phyloP scores from a whole-genome alignment of 2,888 invertebrate species.

The Branchipolynoe longqiensis region DNA sequence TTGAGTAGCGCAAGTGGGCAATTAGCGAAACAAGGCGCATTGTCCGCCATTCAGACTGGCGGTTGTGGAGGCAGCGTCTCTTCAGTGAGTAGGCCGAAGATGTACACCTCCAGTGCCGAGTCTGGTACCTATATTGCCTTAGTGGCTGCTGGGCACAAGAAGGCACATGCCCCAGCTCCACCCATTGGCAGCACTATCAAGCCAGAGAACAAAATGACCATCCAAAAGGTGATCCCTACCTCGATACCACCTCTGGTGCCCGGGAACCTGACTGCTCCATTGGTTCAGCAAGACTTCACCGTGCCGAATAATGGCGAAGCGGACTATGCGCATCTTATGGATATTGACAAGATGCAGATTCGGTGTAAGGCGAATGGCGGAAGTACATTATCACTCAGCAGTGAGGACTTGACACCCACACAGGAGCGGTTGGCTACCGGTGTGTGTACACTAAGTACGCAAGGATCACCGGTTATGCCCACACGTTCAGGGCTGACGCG shows the following conservation, averaged over 20 bases:
- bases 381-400: slow-evolving; percentile 10
- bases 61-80: too few relatives aligned
- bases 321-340: neutral
- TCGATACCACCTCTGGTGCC: slow-evolving; percentile 43
- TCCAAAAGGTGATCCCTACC: slow-evolving; percentile 27
- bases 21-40: too few relatives aligned
- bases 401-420: slow-evolving; percentile 33
- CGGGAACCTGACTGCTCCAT: neutral
- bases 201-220: neutral
- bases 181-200: neutral
- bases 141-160: slow-evolving; percentile 1
- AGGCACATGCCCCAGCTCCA: neutral
- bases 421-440: slow-evolving; percentile 39
- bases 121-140: slow-evolving; percentile 37
- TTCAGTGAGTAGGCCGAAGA: neutral
- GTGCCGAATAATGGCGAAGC: neutral
- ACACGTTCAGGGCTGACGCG: neutral
- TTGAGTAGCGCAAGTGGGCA: neutral
- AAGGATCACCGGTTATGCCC: neutral
- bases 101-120: slow-evolving; percentile 17
- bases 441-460: neutral
- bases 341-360: neutral
- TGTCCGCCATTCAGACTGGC: neutral
- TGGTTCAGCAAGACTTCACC: neutral
- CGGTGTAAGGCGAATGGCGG: slow-evolving; percentile 21